Percentiles rank a stretch among this genome's conserved stretches.
Evolutionary conservation across 2,888 invertebrate genomes (phyloP).

Genomic region (Palloptera scutellata): DNA sequence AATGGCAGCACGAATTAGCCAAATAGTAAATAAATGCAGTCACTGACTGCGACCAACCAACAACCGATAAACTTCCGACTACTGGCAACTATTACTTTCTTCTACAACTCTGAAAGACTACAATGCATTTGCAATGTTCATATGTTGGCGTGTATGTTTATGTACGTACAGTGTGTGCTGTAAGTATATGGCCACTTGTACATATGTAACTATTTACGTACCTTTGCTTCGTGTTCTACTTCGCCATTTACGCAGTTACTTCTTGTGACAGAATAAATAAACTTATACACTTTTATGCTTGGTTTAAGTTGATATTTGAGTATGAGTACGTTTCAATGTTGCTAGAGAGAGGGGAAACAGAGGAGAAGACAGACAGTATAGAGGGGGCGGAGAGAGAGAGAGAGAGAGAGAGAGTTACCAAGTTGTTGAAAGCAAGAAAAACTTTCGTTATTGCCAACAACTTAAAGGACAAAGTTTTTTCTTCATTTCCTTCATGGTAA

Average conservation of each 20-base stretch:
- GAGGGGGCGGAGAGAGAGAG: not conserved
- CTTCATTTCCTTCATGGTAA: too few relatives aligned
- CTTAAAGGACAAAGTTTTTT: too few relatives aligned
- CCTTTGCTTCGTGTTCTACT: too few relatives aligned
- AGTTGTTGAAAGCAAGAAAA: too few relatives aligned
- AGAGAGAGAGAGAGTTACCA: too few relatives aligned
- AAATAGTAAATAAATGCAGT: constrained; percentile 58
- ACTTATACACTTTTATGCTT: constrained; percentile 13
- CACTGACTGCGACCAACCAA: not conserved
- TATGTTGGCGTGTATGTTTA: not conserved
- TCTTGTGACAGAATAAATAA: not conserved
- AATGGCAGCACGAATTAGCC: constrained; percentile 61
- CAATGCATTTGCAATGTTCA: constrained; percentile 3
- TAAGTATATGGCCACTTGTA: not conserved
- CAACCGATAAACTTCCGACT: too few relatives aligned
- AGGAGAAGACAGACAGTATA: too few relatives aligned
- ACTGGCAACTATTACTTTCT: constrained; percentile 7
- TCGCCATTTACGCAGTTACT: not conserved
- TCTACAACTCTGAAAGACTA: constrained; percentile 10
- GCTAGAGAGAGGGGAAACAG: too few relatives aligned
- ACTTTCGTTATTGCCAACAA: too few relatives aligned
- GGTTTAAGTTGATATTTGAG: constrained; percentile 6
- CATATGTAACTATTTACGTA: too few relatives aligned
- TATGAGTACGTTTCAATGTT: too few relatives aligned
- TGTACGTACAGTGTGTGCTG: not conserved